Conservation (phyloP, 1,140 invertebrate species). For the Drosophila azteca region DNA sequence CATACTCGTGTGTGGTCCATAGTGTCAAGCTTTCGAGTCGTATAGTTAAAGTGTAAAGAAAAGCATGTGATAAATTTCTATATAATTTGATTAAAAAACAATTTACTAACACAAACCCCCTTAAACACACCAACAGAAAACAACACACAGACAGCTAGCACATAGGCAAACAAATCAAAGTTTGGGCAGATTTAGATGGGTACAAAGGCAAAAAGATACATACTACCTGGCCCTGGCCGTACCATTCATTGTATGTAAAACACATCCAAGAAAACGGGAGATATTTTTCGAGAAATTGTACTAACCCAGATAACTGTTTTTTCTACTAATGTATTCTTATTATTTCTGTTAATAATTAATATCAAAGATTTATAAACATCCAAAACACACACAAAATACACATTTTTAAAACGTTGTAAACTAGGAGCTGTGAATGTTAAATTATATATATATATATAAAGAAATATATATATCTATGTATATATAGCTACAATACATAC, state of each 20-base stretch:
- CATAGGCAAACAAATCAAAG: conserved; percentile 10
- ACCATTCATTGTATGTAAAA: too few species aligned
- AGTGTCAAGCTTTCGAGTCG: conserved; percentile 61
- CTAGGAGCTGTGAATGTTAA: conserved; percentile 82
- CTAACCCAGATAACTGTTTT: conserved; percentile 55
- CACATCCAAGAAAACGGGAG: conserved; percentile 30
- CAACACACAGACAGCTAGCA: conserved; percentile 23
- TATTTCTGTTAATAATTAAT: conserved; percentile 60
- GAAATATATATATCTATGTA: conserved; percentile 55
- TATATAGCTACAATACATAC: conserved; percentile 54
- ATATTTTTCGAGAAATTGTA: conserved; percentile 80
- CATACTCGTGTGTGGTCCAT: conserved; percentile 12
- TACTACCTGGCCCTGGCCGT: too few species aligned
- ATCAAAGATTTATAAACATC: conserved; percentile 53
- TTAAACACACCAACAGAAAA: conserved; percentile 25
- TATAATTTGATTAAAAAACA: conserved; percentile 75
- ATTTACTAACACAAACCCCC: conserved; percentile 65
- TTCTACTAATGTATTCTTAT: conserved; percentile 59
- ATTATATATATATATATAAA: conserved; percentile 74
- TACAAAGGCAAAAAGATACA: not conserved
- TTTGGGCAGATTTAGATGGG: conserved; percentile 1
- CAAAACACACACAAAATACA: conserved; percentile 59
- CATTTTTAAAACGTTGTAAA: conserved; percentile 71
- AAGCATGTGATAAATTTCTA: conserved; percentile 81
- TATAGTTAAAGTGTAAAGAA: conserved; percentile 70